Conservation (phyloP, 2,888 invertebrate species). For the Aspidapion aeneum region DNA sequence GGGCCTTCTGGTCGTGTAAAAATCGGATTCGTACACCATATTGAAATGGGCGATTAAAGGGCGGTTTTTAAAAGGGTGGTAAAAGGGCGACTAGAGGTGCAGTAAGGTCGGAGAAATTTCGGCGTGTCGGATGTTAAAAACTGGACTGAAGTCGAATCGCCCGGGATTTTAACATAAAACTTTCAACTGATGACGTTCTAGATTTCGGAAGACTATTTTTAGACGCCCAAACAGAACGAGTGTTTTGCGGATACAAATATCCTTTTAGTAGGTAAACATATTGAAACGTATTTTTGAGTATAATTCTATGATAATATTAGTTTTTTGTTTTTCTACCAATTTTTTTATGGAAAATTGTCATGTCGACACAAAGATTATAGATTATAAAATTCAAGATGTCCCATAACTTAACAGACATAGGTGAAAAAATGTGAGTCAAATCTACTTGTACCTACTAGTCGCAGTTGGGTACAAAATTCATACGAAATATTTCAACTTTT, state of each 20-base stretch:
- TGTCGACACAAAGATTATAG: too few relatives aligned
- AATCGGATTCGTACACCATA: constrained; percentile 93
- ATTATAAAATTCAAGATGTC: too few relatives aligned
- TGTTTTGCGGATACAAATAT: constrained; percentile 18
- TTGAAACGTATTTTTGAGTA: too few relatives aligned
- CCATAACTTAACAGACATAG: too few relatives aligned
- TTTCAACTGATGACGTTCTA: constrained; percentile 21
- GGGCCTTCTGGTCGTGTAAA: constrained; percentile 84
- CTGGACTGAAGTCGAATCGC: constrained; percentile 40
- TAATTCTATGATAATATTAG: too few relatives aligned
- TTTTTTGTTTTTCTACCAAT: too few relatives aligned
- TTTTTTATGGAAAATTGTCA: too few relatives aligned
- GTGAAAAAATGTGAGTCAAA: too few relatives aligned
- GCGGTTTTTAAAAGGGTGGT: constrained; percentile 13
- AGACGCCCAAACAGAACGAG: constrained; percentile 15
- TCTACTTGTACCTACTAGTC: too few relatives aligned
- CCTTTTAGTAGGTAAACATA: too few relatives aligned
- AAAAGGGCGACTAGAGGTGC: constrained; percentile 49
- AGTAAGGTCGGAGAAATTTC: constrained; percentile 39
- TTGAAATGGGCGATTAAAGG: constrained; percentile 39
- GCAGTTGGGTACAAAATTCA: too few relatives aligned
- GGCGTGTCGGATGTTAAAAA: constrained; percentile 27
- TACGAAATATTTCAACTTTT: too few relatives aligned
- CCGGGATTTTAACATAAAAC: constrained; percentile 39
- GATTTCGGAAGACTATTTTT: constrained; percentile 16